Evolutionary conservation across 2,888 invertebrate species (phyloP), one percentile per base, ranked within the genome.

Genomic region (Lomographa bimaculata): DNA sequence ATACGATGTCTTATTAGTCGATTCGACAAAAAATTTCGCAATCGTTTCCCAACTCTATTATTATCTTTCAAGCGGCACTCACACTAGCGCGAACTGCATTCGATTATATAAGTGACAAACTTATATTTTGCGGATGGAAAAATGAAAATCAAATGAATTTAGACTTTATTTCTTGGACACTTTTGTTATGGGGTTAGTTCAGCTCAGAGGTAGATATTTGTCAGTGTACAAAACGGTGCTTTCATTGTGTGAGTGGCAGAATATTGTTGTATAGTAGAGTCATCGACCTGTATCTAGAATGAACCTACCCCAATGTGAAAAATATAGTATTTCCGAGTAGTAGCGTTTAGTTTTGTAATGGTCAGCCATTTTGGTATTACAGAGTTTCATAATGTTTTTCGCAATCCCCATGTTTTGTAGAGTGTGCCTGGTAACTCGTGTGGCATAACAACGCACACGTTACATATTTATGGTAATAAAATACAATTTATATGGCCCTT

Each of bases 251-350:
- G 60, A 53, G 68, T 57, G 64, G 18, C 23, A 21, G 36, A 20
- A 36, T 14, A 32, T 16, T 36, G 32, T 28, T 16, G 41, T 26
- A 10, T 63, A 64, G 62, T 62, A 54, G 54, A 79, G 86, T 83
- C 85, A 74, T 71, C 75, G 85, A 85, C 82, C 84, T 72, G 75
- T 72, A 71, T 74, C 77, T 68, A 38, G 49, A 52, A 50, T 57
- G 68, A 80, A 80, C 86, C 86, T 86, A 85, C 79, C 85, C 80
- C 85, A 85, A 85, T 69, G 61, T 66, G 75, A 80, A 82, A 81
- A 81, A 76, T 80, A 49, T 47, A 44, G 19, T 36, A 51, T 63
- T 62, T 57, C 58, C 50, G 55, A 62, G 54, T 55, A 48, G 30
- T 24, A 33, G 37, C 36, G 38, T 50, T 56, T 55, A 50, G 51